Percentiles rank a stretch among this genome's conserved stretches.
Conservation (phyloP, 2,113 vertebrate species). For the Hystrix cristata region DNA sequence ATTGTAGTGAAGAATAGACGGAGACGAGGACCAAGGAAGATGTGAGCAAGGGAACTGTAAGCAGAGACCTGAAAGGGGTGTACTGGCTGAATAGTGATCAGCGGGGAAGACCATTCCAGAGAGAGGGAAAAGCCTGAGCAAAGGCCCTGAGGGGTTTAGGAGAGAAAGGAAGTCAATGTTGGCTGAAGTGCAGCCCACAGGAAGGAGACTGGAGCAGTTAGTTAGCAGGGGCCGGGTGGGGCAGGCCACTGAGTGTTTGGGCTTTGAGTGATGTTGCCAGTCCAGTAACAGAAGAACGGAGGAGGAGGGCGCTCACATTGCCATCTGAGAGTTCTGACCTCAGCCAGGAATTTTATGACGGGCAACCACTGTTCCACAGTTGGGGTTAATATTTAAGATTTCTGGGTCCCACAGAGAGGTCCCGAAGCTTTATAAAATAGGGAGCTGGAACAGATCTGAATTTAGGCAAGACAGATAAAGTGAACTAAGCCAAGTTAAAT, state of each 20-base stretch:
- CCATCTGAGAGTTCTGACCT: conserved; percentile 19
- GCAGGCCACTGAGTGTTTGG: neutral
- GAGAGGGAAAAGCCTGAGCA: neutral
- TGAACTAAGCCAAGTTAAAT: conserved; percentile 12
- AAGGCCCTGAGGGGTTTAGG: neutral
- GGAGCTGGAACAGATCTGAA: neutral
- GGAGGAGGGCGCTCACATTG: neutral
- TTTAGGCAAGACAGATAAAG: neutral
- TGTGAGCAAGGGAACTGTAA: neutral
- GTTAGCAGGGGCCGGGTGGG: neutral
- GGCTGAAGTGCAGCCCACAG: neutral
- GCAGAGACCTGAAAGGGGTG: neutral
- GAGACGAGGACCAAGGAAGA: neutral
- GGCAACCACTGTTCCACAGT: neutral
- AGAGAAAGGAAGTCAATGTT: neutral
- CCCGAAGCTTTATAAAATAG: neutral
- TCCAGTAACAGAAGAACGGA: neutral
- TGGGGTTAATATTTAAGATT: neutral
- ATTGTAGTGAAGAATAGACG: neutral
- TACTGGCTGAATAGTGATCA: neutral
- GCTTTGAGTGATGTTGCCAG: neutral
- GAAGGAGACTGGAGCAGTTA: neutral
- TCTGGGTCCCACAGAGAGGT: neutral
- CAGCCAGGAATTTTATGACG: conserved; percentile 4
- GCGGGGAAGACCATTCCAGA: neutral